Evolutionary conservation across 2,113 vertebrate genomes (phyloP).

Genomic region (Pseudorhombus dupliciocellatus): DNA sequence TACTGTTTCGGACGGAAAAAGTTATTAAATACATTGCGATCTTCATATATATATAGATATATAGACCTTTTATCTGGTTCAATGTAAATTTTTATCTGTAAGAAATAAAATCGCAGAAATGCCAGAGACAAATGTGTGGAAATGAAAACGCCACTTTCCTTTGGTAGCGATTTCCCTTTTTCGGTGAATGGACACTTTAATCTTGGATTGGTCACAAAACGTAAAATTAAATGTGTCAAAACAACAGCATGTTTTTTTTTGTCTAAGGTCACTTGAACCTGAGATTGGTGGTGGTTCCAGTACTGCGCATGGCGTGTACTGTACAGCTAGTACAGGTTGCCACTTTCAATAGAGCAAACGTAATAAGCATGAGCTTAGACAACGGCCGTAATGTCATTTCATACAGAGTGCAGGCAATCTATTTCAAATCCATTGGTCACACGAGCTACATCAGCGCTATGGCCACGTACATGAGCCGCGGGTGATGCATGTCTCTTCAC

Average conservation of each 20-base stretch:
- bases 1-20: no score
- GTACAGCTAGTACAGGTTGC: constrained; percentile 15
- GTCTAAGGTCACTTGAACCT: background rate
- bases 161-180: background rate
- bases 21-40: no score
- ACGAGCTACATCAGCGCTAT: background rate
- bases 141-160: background rate
- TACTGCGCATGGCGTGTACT: background rate
- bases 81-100: background rate
- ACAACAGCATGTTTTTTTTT: background rate
- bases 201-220: background rate
- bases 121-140: background rate
- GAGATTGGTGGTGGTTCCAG: background rate
- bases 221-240: background rate
- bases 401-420: constrained; percentile 23
- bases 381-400: constrained; percentile 25
- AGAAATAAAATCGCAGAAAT: background rate
- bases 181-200: background rate
- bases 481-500: constrained; percentile 1
- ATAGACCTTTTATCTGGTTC: no score
- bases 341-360: constrained; percentile 13
- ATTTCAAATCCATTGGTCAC: constrained; percentile 38
- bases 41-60: no score
- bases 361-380: constrained; percentile 31
- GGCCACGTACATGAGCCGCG: constrained; percentile 8